Base-by-base conservation (phyloP, 2,888 invertebrate species). In the Cheilosia scutellata region DNA sequence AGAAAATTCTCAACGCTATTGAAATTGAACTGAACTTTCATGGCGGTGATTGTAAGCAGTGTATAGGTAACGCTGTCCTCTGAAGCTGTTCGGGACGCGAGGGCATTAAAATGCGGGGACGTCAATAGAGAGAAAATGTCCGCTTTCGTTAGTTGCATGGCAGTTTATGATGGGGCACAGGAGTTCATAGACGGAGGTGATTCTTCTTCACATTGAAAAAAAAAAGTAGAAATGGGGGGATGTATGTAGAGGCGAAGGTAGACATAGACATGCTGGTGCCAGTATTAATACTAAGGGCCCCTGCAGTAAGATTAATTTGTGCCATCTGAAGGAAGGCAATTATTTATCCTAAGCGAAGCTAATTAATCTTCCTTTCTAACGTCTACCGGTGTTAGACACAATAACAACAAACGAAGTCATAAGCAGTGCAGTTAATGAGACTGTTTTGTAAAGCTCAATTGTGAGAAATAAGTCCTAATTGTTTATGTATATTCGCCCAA, bases 311-410 rank as follows among this genome's bases (percentile, higher is more conserved):
- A 75, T 60, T 75, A 74, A 79, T 68, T 75, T 75, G 68, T 74
- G 29, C 49, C 68, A 60, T 77, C 74, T 53, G 42, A 13, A 79
- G 70, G 63, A 79, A 78, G 84, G 68, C 65, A 79, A 84, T 84
- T 84, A 84, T 79, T 75, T 79, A 84, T 83, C 58, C 70, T 65
- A 75, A 79, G 79, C 75, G 68, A 40, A 71, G 84, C 70, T 84
- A 84, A 84, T 84, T 84, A 84, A 84, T 84, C 79, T 74, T 63
- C 78, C 78, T 74, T 83, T 74, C 78, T 83, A 68, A 55, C 40
- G 53, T 74, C 58, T 62, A 33, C 55, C 68, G 62, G 57, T 27
- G 53, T 70, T 53, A 44, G 44, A 75, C 70, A 84, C 75, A 79
- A 84, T 79, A 84, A 84, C 44, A 65, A 51, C 68, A 70, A 79